Evolutionary conservation across 2,113 vertebrate genomes (phyloP), one percentile per base, ranked within the genome.

Genomic region (Oncorhynchus tshawytscha): DNA sequence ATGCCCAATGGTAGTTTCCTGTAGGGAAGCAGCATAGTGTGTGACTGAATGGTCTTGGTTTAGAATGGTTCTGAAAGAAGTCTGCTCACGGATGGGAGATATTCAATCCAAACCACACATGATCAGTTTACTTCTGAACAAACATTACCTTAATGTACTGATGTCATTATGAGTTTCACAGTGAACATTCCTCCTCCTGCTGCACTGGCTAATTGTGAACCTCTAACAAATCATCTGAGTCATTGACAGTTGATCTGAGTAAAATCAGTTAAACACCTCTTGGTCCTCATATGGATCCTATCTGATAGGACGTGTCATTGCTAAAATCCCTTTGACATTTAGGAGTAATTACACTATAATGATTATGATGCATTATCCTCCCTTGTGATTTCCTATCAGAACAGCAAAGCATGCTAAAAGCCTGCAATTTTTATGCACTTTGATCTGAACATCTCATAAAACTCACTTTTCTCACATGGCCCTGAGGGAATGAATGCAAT

Each of bases 391-490:
- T 31, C 29, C 29, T 68, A n/a, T 68, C 16, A 62, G 7, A 62
- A 62, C n/a, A 24, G 9, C 2, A 62, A 62, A 45, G 18, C 29
- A 12, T 68, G 67, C 15, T 24, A 71, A 51, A 71, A 71, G 13
- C 69, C n/a, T 68, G 15, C 16, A 20, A 34, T 75, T 34, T 34
- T 15, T 16, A 4, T 48, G 57, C 59, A 69, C 45, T 67, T 54
- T 78, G 76, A 78, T 78, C 70, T 78, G 76, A 72, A 67, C 31
- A 67, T 57, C 71, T 25, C 59, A 70, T 68, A 24, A 22, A 22
- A 62, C 59, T 22, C 16, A 62, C 59, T 62, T 62, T 22, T 11
- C 59, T 9, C 59, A 62, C 59, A 22, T 62, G n/a, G 59, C 59
- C 7, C 67, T 9, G 1, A 24, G 24, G 27, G 77, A 22, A 64